These are phyloP conservation scores for Anolis sagrei DNA, from an alignment of 2,113 vertebrate species.

Conservation along the genomic window DNA sequence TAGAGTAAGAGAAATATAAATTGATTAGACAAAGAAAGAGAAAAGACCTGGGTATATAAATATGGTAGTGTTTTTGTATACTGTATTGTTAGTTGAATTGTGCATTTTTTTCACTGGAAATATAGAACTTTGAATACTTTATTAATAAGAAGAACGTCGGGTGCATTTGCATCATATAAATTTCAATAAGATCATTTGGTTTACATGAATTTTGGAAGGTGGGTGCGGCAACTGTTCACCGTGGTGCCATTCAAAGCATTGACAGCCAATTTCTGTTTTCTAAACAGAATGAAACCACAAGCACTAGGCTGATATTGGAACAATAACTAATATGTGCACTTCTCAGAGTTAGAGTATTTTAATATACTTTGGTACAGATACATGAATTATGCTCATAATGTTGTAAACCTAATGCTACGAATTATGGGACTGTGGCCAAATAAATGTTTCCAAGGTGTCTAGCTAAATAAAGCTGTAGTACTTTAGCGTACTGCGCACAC, in stretches of 20 bases:
- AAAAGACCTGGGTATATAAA: neutral
- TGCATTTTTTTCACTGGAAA: neutral
- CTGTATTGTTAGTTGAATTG: neutral
- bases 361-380: conserved; percentile 1
- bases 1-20: neutral
- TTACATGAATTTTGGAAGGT: neutral
- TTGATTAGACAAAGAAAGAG: neutral
- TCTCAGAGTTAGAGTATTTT: neutral
- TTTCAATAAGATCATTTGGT: neutral
- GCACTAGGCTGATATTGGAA: neutral
- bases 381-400: neutral
- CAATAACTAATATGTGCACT: neutral
- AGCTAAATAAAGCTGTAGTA: neutral
- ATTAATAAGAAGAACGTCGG: neutral
- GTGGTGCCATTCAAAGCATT: accelerated
- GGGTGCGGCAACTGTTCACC: neutral
- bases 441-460: neutral
- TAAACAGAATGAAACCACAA: accelerated
- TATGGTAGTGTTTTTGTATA: neutral
- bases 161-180: neutral
- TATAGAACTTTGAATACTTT: neutral
- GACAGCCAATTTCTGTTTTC: neutral
- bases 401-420: neutral
- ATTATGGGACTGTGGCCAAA: neutral
- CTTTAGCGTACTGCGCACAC: neutral